These are phyloP conservation scores for Ashinkailepas kermadecensis DNA, from an alignment of 2,888 invertebrate species.

Conservation along the genomic window DNA sequence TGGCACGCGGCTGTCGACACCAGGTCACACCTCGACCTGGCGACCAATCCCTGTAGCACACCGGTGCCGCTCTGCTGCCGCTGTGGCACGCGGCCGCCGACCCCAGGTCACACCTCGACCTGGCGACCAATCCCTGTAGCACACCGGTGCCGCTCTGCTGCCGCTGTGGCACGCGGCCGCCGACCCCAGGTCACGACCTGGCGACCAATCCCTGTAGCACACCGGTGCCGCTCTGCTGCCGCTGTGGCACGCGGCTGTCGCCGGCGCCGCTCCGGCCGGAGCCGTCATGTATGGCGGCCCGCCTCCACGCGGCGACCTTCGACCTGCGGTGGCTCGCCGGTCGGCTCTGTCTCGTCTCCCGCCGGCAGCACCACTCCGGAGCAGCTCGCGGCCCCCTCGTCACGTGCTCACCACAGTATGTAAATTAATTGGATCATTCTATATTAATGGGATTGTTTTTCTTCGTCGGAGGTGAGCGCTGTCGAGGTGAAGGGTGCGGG, in stretches of 20 bases:
- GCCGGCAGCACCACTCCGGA: no score
- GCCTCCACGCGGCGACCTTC: neutral
- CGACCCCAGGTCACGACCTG: neutral
- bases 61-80: neutral
- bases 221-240: neutral
- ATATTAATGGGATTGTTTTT: conserved; percentile 9
- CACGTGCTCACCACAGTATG: neutral
- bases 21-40: no score
- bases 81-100: neutral
- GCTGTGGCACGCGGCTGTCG: neutral
- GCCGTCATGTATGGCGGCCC: neutral
- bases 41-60: no score
- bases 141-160: neutral
- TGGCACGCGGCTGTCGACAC: no score
- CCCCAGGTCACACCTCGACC: no score
- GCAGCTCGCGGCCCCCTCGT: neutral
- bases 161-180: neutral
- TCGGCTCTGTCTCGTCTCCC: no score
- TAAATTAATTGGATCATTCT: conserved; percentile 10
- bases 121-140: no score
- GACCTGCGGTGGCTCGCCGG: neutral
- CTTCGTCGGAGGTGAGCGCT: neutral
- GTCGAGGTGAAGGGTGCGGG: no score
- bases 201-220: no score
- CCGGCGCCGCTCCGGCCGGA: neutral